These are phyloP conservation scores for Drosophila kurseongensis DNA, from an alignment of 1,140 invertebrate genomes.

Conservation along the genomic window DNA sequence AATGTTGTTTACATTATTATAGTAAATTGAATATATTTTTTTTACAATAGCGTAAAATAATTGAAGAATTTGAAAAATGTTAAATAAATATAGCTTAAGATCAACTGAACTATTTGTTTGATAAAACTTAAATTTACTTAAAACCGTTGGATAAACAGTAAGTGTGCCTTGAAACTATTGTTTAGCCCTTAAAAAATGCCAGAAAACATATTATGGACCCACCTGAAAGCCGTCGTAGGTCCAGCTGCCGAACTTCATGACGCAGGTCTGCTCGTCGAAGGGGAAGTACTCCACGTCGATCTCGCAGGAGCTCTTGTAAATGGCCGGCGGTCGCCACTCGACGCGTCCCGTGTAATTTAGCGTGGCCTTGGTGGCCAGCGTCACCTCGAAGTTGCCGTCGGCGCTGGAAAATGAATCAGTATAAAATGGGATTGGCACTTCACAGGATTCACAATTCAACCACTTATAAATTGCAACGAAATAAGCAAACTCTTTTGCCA, in stretches of 20 bases:
- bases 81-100: too few relatives aligned
- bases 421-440: not conserved
- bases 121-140: too few relatives aligned
- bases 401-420: slow-evolving; percentile 88
- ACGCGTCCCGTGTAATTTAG: slow-evolving; percentile 96
- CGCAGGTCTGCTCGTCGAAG: slow-evolving; percentile 97
- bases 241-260: slow-evolving; percentile 98
- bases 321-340: slow-evolving; percentile 98
- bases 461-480: too few relatives aligned
- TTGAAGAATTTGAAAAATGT: too few relatives aligned
- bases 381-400: slow-evolving; percentile 98
- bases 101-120: too few relatives aligned
- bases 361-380: slow-evolving; percentile 96
- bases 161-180: not conserved
- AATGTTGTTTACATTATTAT: too few relatives aligned
- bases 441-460: not conserved
- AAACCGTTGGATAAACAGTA: too few relatives aligned
- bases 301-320: slow-evolving; percentile 97
- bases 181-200: not conserved
- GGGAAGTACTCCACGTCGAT: slow-evolving; percentile 99
- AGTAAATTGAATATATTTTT: too few relatives aligned
- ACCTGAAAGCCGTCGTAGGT: slow-evolving; percentile 97
- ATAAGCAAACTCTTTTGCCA: too few relatives aligned
- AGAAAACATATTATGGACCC: not conserved
- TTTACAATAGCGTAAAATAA: too few relatives aligned